A percentile compares a stretch with the other conserved stretches of the same genome.
These are phyloP conservation scores for Scelioninae gen. 1 DNA, from an alignment of 2,888 invertebrate genomes.

Conservation along the genomic window DNA sequence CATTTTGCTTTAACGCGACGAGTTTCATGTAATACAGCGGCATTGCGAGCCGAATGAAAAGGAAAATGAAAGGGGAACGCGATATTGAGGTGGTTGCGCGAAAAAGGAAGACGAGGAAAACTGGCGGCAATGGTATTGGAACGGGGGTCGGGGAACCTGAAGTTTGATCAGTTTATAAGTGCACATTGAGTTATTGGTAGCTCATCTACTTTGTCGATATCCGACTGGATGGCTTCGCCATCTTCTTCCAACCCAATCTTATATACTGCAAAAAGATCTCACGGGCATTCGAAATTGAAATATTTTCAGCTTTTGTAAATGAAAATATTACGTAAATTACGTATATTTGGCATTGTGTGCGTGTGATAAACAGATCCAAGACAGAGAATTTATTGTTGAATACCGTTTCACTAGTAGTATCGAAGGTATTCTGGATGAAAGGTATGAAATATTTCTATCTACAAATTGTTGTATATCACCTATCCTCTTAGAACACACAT, in stretches of 20 bases:
- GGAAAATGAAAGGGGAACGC: conserved; percentile 61
- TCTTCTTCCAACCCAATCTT: conserved; percentile 54
- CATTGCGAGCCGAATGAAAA: conserved; percentile 47
- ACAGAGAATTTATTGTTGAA: conserved; percentile 4
- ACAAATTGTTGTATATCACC: background rate
- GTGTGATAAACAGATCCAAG: conserved; percentile 10
- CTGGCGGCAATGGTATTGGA: conserved; percentile 49
- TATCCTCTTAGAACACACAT: background rate
- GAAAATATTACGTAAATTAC: conserved; percentile 53
- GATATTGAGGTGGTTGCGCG: conserved; percentile 58
- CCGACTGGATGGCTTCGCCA: conserved; percentile 77
- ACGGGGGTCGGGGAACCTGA: conserved; percentile 69
- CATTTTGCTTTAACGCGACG: conserved; percentile 75
- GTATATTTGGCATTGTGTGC: conserved; percentile 19
- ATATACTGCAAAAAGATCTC: conserved; percentile 56
- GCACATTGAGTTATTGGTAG: conserved; percentile 82
- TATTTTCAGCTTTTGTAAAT: conserved; percentile 49
- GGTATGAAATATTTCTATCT: background rate
- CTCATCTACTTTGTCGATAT: conserved; percentile 81
- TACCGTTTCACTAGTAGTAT: background rate
- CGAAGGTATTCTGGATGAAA: conserved; percentile 11
- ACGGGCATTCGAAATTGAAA: conserved; percentile 63
- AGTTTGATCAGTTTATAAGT: conserved; percentile 82
- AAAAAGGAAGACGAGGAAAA: conserved; percentile 60
- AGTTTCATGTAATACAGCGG: conserved; percentile 61